Conservation (phyloP, 2,888 invertebrate genomes). For the Apotomis capreana region DNA sequence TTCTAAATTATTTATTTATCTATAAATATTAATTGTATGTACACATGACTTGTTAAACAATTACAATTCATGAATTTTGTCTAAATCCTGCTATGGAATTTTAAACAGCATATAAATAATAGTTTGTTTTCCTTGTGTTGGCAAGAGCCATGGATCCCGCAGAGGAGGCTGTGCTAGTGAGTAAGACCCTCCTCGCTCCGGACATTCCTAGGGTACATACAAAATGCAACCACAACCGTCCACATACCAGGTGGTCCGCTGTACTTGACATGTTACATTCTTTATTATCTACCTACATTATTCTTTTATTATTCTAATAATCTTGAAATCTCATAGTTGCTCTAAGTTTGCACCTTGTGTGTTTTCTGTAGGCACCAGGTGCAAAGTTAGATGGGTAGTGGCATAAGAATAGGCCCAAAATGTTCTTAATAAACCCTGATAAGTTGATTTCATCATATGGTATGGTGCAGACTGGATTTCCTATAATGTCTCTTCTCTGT, state of each 20-base stretch:
- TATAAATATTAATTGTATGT: neutral
- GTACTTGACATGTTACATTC: conserved; percentile 47
- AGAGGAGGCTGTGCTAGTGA: conserved; percentile 60
- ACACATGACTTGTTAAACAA: neutral
- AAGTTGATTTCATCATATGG: no score
- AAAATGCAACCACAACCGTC: conserved; percentile 76
- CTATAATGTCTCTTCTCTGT: no score
- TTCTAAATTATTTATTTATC: conserved; percentile 27
- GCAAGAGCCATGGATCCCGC: conserved; percentile 71
- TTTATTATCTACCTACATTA: conserved; percentile 41
- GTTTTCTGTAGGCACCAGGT: no score
- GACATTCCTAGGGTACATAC: conserved; percentile 78
- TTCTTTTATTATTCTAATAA: conserved; percentile 16
- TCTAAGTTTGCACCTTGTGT: no score
- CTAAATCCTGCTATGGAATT: neutral
- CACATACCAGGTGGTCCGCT: conserved; percentile 72
- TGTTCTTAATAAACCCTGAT: no score
- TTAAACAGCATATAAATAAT: conserved; percentile 1
- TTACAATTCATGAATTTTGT: neutral
- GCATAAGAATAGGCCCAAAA: no score
- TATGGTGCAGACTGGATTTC: no score
- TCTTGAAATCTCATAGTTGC: conserved; percentile 22
- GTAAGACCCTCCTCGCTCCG: conserved; percentile 58
- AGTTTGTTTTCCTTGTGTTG: conserved; percentile 40
- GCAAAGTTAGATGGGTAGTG: no score